phyloP scores from a whole-genome alignment of 1,140 invertebrate genomes.

The Achroia grisella region DNA sequence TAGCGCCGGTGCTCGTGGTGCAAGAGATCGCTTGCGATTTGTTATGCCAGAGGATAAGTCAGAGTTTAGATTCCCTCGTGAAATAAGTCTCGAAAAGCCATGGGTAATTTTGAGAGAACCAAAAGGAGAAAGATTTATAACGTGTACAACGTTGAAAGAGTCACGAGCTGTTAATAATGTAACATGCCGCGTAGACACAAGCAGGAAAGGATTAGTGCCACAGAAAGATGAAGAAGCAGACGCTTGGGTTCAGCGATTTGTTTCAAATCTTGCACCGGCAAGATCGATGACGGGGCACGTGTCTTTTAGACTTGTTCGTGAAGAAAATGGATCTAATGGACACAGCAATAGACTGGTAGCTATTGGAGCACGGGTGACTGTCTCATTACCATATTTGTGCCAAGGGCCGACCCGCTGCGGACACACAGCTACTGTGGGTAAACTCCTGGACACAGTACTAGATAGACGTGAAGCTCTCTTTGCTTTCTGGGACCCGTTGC shows the following conservation, averaged over 20 bases:
- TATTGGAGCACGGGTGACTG: constrained; percentile 82
- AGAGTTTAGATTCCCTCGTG: constrained; percentile 78
- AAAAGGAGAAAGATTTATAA: constrained; percentile 82
- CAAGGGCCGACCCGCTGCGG: constrained; percentile 76
- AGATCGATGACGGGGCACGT: constrained; percentile 82
- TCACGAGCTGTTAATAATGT: constrained; percentile 85
- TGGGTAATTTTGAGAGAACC: constrained; percentile 85
- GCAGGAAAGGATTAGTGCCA: constrained; percentile 79
- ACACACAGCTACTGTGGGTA: constrained; percentile 73
- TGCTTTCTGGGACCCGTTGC: constrained; percentile 86
- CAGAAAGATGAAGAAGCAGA: constrained; percentile 80
- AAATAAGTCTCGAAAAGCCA: constrained; percentile 81
- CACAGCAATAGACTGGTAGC: constrained; percentile 57
- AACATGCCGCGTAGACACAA: constrained; percentile 80
- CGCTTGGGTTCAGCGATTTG: constrained; percentile 82
- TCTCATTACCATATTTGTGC: constrained; percentile 85
- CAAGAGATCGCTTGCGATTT: constrained; percentile 79
- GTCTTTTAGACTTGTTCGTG: constrained; percentile 81
- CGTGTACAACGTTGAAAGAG: constrained; percentile 86
- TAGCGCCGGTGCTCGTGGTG: constrained; percentile 81
- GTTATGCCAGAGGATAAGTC: constrained; percentile 76
- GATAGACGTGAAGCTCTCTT: constrained; percentile 85
- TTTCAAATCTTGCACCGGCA: constrained; percentile 75
- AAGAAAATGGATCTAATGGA: constrained; percentile 56
- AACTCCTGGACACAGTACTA: constrained; percentile 78